Evolutionary conservation across 92 coral and sea anemone species (phyloP).

Genomic region (Porites divaricata): DNA sequence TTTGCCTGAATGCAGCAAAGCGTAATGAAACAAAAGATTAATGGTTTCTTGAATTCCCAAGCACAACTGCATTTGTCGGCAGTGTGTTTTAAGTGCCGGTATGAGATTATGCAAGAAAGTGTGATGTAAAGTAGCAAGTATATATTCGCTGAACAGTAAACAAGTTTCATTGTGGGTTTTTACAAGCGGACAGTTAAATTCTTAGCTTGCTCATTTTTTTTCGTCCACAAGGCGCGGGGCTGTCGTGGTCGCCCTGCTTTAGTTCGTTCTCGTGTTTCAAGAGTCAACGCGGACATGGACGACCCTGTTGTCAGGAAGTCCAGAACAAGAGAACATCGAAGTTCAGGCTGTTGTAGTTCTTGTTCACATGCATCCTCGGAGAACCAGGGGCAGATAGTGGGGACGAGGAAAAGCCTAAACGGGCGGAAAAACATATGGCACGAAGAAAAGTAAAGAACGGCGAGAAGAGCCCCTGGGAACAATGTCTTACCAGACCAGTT

Average conservation of each 20-base stretch:
- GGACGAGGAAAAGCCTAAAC: no score
- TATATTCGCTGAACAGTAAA: conserved; percentile 3
- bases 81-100: background rate
- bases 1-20: conserved; percentile 18
- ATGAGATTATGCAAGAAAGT: conserved; percentile 2
- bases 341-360: conserved; percentile 3
- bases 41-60: conserved; percentile 17
- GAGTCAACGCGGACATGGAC: no score
- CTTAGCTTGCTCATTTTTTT: conserved; percentile 22
- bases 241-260: conserved; percentile 43
- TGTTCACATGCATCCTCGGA: background rate
- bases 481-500: no score
- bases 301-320: no score
- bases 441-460: no score
- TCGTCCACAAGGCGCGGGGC: conserved; percentile 1
- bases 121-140: conserved; percentile 21
- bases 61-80: background rate
- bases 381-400: no score
- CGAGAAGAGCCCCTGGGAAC: no score
- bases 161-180: conserved; percentile 16
- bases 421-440: no score
- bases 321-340: background rate
- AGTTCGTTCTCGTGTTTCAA: background rate
- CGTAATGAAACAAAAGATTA: conserved; percentile 18
- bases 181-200: conserved; percentile 26